These are phyloP conservation scores for Strix uralensis DNA, from an alignment of 2,113 vertebrate species.

Conservation along the genomic window DNA sequence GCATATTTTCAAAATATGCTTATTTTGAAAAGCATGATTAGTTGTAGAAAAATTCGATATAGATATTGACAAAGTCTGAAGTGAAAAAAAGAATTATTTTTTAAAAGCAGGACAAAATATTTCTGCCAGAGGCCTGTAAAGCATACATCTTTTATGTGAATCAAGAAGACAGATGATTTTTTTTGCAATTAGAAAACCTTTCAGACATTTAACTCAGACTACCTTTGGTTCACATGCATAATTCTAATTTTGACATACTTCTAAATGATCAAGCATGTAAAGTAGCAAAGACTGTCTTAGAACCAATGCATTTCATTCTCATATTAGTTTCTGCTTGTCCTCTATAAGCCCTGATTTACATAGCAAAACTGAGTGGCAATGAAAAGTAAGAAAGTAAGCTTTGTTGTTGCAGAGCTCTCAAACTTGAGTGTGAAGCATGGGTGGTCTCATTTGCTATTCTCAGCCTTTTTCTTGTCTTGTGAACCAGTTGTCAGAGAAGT, in stretches of 20 bases:
- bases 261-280: neutral
- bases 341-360: slow-evolving; percentile 46
- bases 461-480: neutral
- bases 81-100: neutral
- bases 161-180: neutral
- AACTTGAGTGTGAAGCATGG: slow-evolving; percentile 29
- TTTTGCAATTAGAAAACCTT: neutral
- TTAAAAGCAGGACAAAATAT: neutral
- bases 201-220: neutral
- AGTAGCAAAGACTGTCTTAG: neutral
- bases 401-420: slow-evolving; percentile 48
- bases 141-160: neutral
- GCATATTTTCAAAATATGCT: neutral
- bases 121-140: neutral
- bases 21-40: neutral
- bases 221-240: neutral
- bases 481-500: slow-evolving; percentile 34
- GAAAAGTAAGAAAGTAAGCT: slow-evolving; percentile 52
- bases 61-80: neutral
- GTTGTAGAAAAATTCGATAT: neutral
- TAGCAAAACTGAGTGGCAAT: slow-evolving; percentile 49
- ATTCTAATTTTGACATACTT: neutral
- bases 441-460: slow-evolving; percentile 57
- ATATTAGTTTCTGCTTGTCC: slow-evolving; percentile 11
- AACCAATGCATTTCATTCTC: neutral